phyloP scores from a whole-genome alignment of 2,797 vertebrate species.

The Lutjanus campechanus region DNA sequence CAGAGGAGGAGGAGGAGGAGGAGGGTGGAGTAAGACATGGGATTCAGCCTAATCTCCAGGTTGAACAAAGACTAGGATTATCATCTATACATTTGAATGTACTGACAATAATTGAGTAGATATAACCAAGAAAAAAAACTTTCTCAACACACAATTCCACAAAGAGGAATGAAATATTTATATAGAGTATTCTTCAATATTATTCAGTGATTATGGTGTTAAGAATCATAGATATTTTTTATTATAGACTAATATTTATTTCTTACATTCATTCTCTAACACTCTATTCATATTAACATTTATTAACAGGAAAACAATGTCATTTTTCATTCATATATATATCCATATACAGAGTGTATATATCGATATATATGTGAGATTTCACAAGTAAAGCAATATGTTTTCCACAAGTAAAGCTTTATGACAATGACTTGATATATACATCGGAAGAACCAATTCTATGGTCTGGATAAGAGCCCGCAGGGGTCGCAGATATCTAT shows the following conservation, averaged over 20 bases:
- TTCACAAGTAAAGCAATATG: conserved; percentile 80
- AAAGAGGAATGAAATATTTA: conserved; percentile 84
- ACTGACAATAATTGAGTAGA: conserved; percentile 63
- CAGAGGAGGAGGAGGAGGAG: conserved; percentile 42
- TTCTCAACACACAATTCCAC: conserved; percentile 81
- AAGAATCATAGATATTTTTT: conserved; percentile 83
- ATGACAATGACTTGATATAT: conserved; percentile 79
- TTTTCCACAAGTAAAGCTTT: conserved; percentile 83
- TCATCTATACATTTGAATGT: conserved; percentile 70
- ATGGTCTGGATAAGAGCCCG: conserved; percentile 68
- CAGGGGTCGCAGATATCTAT: conserved; percentile 78
- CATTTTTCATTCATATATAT: conserved; percentile 43
- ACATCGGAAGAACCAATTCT: conserved; percentile 62
- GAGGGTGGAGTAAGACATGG: conserved; percentile 55
- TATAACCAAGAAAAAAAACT: conserved; percentile 61
- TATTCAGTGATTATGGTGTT: conserved; percentile 83
- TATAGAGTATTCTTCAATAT: conserved; percentile 76
- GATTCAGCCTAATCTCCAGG: conserved; percentile 60
- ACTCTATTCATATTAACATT: conserved; percentile 90
- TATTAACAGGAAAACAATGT: conserved; percentile 85
- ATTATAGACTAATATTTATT: conserved; percentile 87
- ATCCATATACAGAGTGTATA: conserved; percentile 14
- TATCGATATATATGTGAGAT: conserved; percentile 53
- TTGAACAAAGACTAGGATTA: conserved; percentile 60
- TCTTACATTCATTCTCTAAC: conserved; percentile 90